A percentile compares a stretch with the other conserved stretches of the same genome.
Conservation (phyloP, 2,113 vertebrate species). For the Guaruba guarouba region DNA sequence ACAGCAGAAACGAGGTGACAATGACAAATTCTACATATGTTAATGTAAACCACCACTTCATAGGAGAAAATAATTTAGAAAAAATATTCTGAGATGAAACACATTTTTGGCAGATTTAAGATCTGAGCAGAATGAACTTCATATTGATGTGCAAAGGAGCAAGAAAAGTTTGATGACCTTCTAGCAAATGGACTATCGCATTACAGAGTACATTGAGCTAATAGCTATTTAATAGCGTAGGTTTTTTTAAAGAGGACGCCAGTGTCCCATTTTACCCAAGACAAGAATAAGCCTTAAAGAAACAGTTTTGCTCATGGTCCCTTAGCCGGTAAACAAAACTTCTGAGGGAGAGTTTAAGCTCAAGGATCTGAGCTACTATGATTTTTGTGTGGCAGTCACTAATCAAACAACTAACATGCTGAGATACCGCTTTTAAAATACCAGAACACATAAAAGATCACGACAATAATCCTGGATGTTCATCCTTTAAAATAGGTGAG, state of each 20-base stretch:
- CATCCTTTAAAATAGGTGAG: not conserved
- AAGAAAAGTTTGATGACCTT: not conserved
- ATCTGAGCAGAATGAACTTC: not conserved
- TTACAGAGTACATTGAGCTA: not conserved
- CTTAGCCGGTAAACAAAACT: not conserved
- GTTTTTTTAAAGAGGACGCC: not conserved
- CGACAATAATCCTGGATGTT: not conserved
- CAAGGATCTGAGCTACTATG: not conserved
- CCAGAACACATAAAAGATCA: not conserved
- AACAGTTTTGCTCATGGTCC: not conserved
- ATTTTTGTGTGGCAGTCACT: not conserved
- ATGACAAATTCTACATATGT: not conserved
- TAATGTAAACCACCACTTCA: not conserved
- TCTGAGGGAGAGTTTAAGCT: not conserved
- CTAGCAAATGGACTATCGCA: not conserved
- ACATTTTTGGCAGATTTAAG: slow-evolving; percentile 1
- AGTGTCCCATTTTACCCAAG: not conserved
- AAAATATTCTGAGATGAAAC: not conserved
- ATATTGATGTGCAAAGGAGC: not conserved
- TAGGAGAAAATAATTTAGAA: not conserved
- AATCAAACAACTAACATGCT: not conserved
- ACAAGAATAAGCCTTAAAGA: not conserved
- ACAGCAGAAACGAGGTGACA: slow-evolving; percentile 4
- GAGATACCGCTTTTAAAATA: not conserved
- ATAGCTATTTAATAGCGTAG: not conserved